Evolutionary conservation across 2,797 vertebrate species (phyloP), one percentile per base, ranked within the genome.

Genomic region (Sebastes reedi): DNA sequence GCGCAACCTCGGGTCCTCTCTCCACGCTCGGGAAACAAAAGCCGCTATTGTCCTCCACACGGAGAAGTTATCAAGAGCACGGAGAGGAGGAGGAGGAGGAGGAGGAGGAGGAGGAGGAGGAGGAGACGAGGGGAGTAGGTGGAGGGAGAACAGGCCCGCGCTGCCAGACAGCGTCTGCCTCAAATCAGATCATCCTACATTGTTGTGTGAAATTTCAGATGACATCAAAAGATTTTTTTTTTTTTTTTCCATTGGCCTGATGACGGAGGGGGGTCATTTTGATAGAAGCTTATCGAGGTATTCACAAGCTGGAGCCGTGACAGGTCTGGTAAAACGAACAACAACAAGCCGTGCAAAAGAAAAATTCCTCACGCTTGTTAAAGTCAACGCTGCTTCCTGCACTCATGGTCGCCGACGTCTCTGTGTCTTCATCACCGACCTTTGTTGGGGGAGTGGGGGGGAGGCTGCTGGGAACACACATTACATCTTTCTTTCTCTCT

Each of bases 121-220:
- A 72, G 76, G 67, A 36, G 42, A 46, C 7, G 16, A 36, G 55
- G 46, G 59, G 64, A 29, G 54, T 79, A 59, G 71, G 72, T 60
- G 77, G 77, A 72, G 86, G 88, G 86, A 80, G 88, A 87, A 72
- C n/a, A 27, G 81, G 80, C 80, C 88, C 75, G 80, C 54, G 2
- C 86, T 81, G 84, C 92, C 89, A 93, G 88, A 92, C 92, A 83
- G 80, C 72, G 88, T 91, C 92, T 90, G 89, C 89, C 87, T 85
- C 89, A 82, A 92, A 95, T 95, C 94, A 95, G 92, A 96, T 95
- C 87, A 81, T 93, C 90, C 88, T 75, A 83, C 88, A 89, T 89
- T 94, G 95, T 94, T 94, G 94, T 95, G 94, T 94, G 95, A 95
- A 96, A 96, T 95, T 94, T 94, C 86, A 95, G 94, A 93, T 94